Conservation (phyloP, 2,888 invertebrate species). For the Ecliptopera silaceata region DNA sequence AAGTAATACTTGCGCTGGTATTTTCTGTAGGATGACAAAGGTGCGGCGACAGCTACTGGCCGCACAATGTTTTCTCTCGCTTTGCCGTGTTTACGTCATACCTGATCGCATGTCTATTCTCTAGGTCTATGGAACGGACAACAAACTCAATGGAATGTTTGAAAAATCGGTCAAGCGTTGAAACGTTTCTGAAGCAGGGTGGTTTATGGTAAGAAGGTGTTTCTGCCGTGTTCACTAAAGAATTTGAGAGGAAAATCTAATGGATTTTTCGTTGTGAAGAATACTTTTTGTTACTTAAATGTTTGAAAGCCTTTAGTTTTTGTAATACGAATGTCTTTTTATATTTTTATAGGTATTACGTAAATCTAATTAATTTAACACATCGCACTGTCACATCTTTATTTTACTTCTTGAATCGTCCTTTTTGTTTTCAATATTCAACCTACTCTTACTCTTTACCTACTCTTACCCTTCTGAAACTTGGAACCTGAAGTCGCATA, state of each 20-base stretch:
- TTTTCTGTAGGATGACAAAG: no score
- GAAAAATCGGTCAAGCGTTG: conserved; percentile 35
- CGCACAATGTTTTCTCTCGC: no score
- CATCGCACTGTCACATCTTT: no score
- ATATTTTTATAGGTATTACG: no score
- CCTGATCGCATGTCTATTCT: no score
- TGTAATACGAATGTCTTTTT: no score
- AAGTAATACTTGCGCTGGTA: no score
- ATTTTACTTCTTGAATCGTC: no score
- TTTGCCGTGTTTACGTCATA: no score
- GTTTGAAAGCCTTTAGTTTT: no score
- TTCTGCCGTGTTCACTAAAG: conserved; percentile 10
- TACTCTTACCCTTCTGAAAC: not conserved
- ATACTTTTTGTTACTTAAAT: not conserved
- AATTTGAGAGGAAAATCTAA: conserved; percentile 10
- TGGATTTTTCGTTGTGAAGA: not conserved
- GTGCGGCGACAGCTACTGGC: no score
- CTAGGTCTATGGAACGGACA: conserved; percentile 38
- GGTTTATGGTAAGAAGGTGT: conserved; percentile 22
- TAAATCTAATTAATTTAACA: no score
- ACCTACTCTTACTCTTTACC: not conserved
- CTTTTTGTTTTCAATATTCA: not conserved
- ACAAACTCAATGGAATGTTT: conserved; percentile 34
- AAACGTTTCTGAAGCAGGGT: conserved; percentile 20
- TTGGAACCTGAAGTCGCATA: not conserved